Percentiles rank a stretch among this genome's conserved stretches.
Conservation (phyloP, 2,888 invertebrate species). For the Sinhomidia bicolor region DNA sequence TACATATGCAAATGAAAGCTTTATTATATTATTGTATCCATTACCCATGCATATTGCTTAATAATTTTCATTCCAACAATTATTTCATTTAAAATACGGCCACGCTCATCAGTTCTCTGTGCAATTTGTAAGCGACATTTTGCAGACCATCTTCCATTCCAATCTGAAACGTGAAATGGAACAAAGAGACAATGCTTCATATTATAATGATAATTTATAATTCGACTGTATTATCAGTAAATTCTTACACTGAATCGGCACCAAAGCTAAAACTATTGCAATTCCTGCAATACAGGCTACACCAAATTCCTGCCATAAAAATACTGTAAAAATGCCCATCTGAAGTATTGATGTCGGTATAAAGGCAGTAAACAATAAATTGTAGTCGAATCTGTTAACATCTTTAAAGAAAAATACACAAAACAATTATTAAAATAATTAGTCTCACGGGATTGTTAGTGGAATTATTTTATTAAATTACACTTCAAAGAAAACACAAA, state of each 20-base stretch:
- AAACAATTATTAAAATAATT: too few species aligned
- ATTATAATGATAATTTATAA: too few species aligned
- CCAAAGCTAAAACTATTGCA: slow-evolving; percentile 88
- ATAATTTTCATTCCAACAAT: slow-evolving; percentile 85
- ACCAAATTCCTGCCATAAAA: slow-evolving; percentile 90
- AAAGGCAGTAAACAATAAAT: slow-evolving; percentile 86
- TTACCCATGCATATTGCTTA: slow-evolving; percentile 85
- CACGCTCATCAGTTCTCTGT: slow-evolving; percentile 82
- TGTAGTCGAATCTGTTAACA: slow-evolving; percentile 66
- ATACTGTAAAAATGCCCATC: slow-evolving; percentile 89
- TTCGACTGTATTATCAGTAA: too few species aligned
- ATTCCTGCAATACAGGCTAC: slow-evolving; percentile 89
- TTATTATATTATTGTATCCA: too few species aligned
- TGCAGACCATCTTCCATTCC: slow-evolving; percentile 82
- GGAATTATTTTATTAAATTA: too few species aligned
- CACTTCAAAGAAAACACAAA: too few species aligned
- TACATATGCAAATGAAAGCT: too few species aligned
- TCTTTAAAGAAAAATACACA: too few species aligned
- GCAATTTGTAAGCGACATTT: slow-evolving; percentile 85
- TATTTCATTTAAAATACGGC: slow-evolving; percentile 85
- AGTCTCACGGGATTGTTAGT: too few species aligned
- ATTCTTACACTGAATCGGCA: slow-evolving; percentile 92
- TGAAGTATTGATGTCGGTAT: slow-evolving; percentile 94
- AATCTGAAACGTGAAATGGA: too few species aligned
- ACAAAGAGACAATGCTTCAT: too few species aligned